Conservation (phyloP, 1,140 invertebrate species). For the Laodelphax striatellus region DNA sequence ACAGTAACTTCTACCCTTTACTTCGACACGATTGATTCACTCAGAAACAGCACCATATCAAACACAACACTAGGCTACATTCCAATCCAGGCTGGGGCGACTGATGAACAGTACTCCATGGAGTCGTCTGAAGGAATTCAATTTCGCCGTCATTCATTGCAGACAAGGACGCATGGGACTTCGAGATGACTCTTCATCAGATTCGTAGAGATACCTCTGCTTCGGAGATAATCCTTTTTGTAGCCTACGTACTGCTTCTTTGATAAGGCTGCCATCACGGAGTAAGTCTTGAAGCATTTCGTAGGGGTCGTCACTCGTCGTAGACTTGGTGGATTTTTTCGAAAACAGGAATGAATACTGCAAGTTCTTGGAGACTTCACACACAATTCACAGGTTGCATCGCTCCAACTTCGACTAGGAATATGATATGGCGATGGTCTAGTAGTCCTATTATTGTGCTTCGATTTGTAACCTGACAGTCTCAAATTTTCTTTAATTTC, state of each 20-base stretch:
- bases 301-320: conserved; percentile 45
- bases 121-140: neutral
- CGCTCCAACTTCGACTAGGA: conserved; percentile 37
- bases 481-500: conserved; percentile 57
- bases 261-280: conserved; percentile 51
- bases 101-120: no score
- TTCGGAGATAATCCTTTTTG: conserved; percentile 39
- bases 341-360: conserved; percentile 20
- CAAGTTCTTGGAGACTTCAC: conserved; percentile 17
- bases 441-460: conserved; percentile 29
- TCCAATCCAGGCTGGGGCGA: no score
- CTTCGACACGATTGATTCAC: neutral
- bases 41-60: neutral
- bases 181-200: conserved; percentile 34
- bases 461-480: conserved; percentile 37
- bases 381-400: conserved; percentile 31
- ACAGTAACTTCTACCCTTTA: neutral
- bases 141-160: conserved; percentile 1
- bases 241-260: conserved; percentile 54
- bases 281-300: conserved; percentile 50
- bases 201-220: conserved; percentile 38
- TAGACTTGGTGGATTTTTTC: conserved; percentile 22
- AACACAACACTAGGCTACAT: neutral
- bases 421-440: conserved; percentile 48
- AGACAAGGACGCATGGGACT: conserved; percentile 16